A percentile compares a stretch with the other conserved stretches of the same genome.
Evolutionary conservation across 2,113 vertebrate species (phyloP).

Genomic region (Brevimyrus niger): DNA sequence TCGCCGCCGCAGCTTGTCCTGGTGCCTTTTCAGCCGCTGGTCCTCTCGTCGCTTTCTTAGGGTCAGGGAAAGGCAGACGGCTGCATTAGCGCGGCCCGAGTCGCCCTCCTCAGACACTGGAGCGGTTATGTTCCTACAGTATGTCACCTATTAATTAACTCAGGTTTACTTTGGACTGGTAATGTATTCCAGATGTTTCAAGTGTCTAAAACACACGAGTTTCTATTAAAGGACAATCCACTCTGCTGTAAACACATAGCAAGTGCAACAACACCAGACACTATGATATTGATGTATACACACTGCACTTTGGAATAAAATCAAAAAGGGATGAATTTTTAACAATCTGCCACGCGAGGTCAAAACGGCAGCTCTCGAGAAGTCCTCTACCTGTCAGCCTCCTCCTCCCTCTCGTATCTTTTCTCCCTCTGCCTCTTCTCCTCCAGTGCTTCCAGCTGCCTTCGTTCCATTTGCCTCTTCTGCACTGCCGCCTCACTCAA

Average conservation of each 20-base stretch:
- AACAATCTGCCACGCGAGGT: neutral
- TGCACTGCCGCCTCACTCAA: slow-evolving; percentile 57
- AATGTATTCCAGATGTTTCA: neutral
- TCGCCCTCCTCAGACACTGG: neutral
- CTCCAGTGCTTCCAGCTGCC: slow-evolving; percentile 62
- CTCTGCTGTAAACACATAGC: neutral
- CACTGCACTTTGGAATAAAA: neutral
- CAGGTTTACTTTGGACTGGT: neutral
- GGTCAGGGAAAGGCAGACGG: neutral
- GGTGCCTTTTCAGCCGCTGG: slow-evolving; percentile 58
- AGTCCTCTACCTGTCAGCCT: slow-evolving; percentile 51
- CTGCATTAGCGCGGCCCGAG: neutral
- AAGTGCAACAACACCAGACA: neutral
- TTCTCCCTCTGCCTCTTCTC: slow-evolving; percentile 48
- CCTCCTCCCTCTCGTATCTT: slow-evolving; percentile 39
- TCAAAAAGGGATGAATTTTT: too few species aligned
- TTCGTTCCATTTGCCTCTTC: slow-evolving; percentile 54
- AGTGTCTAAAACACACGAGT: neutral
- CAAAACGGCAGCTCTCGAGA: neutral
- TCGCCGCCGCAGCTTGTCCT: slow-evolving; percentile 49
- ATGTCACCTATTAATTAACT: neutral
- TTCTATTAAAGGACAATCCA: neutral
- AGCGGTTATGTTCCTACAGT: neutral
- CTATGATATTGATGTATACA: neutral
- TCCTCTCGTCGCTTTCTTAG: slow-evolving; percentile 61